Conservation (phyloP, 2,797 vertebrate genomes). For the Cyclura pinguis region DNA sequence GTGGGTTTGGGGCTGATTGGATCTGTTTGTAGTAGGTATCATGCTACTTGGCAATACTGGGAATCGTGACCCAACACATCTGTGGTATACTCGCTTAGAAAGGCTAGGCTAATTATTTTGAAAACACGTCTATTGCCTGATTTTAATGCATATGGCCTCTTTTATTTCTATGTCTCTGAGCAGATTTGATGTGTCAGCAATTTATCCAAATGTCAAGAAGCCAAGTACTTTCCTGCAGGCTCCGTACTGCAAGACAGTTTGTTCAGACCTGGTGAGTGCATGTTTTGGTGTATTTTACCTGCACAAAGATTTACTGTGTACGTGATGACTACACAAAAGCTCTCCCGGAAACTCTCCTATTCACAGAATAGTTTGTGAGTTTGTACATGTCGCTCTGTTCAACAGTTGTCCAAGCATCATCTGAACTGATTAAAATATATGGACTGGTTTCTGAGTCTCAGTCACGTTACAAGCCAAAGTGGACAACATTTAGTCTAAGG, state of each 20-base stretch:
- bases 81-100: neutral
- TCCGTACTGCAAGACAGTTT: slow-evolving; percentile 65
- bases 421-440: neutral
- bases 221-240: slow-evolving; percentile 67
- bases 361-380: neutral
- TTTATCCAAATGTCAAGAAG: slow-evolving; percentile 71
- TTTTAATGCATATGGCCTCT: neutral
- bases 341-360: too few relatives aligned
- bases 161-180: neutral
- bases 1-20: too few relatives aligned
- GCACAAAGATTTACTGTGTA: neutral
- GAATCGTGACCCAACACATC: neutral
- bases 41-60: neutral
- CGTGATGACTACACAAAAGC: neutral
- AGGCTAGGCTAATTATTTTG: neutral
- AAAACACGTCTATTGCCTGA: neutral
- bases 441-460: neutral
- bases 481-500: neutral
- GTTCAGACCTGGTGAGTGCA: slow-evolving; percentile 67
- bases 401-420: neutral
- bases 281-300: neutral
- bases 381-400: neutral
- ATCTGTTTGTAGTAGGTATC: too few relatives aligned
- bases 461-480: neutral
- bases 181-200: slow-evolving; percentile 76